These are phyloP conservation scores for Palaemon carinicauda DNA, from an alignment of 1,140 invertebrate species.

Conservation along the genomic window DNA sequence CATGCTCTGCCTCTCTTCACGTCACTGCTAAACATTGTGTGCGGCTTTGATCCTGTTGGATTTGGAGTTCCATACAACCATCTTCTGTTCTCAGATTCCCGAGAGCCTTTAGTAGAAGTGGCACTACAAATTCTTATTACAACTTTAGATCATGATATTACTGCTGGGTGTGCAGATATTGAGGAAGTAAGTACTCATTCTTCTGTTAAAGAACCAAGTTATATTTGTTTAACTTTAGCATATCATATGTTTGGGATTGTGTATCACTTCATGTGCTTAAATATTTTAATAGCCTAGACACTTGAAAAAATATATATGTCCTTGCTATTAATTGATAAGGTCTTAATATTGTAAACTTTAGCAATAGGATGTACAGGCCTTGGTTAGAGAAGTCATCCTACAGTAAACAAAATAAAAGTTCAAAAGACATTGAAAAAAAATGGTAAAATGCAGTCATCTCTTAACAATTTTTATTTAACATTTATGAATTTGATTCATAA, in stretches of 20 bases:
- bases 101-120: constrained; percentile 96
- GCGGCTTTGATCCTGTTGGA: constrained; percentile 96
- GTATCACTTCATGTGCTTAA: background rate
- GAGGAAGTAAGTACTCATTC: background rate
- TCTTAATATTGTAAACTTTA: background rate
- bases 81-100: constrained; percentile 90
- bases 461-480: too few relatives aligned
- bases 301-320: too few relatives aligned
- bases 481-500: too few relatives aligned
- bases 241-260: too few relatives aligned
- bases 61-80: constrained; percentile 98
- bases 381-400: too few relatives aligned
- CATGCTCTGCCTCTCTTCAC: constrained; percentile 98
- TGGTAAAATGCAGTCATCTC: too few relatives aligned
- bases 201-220: background rate
- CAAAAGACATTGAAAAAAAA: too few relatives aligned
- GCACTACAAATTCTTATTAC: constrained; percentile 95
- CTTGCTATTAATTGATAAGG: background rate
- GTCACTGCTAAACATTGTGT: constrained; percentile 95
- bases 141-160: constrained; percentile 84
- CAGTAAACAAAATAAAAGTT: too few relatives aligned
- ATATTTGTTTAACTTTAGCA: too few relatives aligned
- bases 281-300: background rate
- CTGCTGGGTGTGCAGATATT: constrained; percentile 63
- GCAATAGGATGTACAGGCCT: too few relatives aligned